phyloP scores from a whole-genome alignment of 2,888 invertebrate genomes.

The Aspidapion aeneum region DNA sequence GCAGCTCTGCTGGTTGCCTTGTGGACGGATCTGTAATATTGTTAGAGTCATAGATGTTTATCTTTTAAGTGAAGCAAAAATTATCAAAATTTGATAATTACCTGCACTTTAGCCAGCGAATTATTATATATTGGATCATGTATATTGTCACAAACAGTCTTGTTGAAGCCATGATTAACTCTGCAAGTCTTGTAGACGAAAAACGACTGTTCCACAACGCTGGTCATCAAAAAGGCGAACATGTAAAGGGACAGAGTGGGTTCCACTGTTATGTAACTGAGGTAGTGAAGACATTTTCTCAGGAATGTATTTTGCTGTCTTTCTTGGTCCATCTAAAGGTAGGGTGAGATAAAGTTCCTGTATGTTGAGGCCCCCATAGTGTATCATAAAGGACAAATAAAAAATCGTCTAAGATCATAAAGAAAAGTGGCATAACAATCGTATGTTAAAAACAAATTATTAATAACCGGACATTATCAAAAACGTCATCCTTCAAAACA shows the following conservation, averaged over 20 bases:
- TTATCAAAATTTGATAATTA: conserved; percentile 1
- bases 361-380: no score
- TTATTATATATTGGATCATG: conserved; percentile 54
- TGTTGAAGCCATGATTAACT: conserved; percentile 66
- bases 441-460: no score
- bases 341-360: no score
- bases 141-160: conserved; percentile 64
- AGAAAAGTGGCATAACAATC: no score
- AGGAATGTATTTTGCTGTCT: neutral
- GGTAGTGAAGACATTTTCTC: conserved; percentile 21
- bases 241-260: conserved; percentile 86
- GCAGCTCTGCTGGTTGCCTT: no score
- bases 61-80: neutral
- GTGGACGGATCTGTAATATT: no score
- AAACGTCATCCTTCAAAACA: no score
- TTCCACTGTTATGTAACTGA: conserved; percentile 66
- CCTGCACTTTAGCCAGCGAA: conserved; percentile 67
- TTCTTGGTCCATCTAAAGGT: neutral
- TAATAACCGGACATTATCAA: no score
- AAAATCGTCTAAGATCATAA: no score
- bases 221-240: conserved; percentile 81
- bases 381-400: no score
- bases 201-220: conserved; percentile 75
- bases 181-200: conserved; percentile 74
- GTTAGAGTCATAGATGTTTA: no score